Conservation (phyloP, 1,140 invertebrate species). For the Drosophila tristis region DNA sequence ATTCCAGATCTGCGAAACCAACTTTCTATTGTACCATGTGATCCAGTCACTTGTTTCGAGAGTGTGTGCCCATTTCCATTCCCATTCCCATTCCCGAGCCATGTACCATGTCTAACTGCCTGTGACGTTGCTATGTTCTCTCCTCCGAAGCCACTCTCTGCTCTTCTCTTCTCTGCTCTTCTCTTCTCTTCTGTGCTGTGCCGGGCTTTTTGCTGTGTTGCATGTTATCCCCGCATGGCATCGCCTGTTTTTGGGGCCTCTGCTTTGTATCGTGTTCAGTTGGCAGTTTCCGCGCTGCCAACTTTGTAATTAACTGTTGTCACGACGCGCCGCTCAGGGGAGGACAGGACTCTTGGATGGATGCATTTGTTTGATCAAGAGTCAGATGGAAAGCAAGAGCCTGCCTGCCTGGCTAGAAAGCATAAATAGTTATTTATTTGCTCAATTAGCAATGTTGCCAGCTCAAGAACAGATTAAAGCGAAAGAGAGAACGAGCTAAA, state of each 20-base stretch:
- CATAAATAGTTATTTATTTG: conserved; percentile 48
- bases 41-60: conserved; percentile 61
- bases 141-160: conserved; percentile 23
- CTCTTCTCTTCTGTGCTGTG: conserved; percentile 26
- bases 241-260: conserved; percentile 33
- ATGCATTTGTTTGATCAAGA: too few species aligned
- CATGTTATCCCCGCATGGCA: conserved; percentile 34
- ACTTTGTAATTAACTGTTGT: conserved; percentile 83
- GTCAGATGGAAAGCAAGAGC: too few species aligned
- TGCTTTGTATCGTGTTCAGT: conserved; percentile 67
- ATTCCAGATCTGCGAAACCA: conserved; percentile 40
- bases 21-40: conserved; percentile 64
- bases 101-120: conserved; percentile 65
- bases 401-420: background rate
- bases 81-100: too few species aligned
- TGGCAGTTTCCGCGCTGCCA: conserved; percentile 73
- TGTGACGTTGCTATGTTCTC: conserved; percentile 54
- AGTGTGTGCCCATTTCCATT: conserved; percentile 59
- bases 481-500: conserved; percentile 27
- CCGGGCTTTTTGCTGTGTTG: conserved; percentile 15
- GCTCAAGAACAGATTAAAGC: conserved; percentile 40
- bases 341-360: conserved; percentile 26
- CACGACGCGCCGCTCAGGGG: conserved; percentile 50
- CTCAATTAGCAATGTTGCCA: conserved; percentile 32
- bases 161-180: conserved; percentile 11